Conservation (phyloP, 2,797 vertebrate species). For the Falco biarmicus region DNA sequence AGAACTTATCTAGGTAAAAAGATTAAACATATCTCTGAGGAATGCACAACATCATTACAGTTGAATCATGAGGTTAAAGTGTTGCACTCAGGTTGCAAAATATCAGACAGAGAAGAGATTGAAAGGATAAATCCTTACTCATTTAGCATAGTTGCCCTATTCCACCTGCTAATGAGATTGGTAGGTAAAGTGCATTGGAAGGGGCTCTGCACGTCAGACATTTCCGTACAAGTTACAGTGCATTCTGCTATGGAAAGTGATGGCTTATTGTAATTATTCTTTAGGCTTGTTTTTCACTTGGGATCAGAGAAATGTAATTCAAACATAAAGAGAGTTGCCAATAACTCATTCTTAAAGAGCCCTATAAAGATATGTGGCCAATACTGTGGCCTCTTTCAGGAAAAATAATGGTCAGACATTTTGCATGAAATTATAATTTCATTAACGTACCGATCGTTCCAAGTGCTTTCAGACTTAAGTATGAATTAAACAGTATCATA, state of each 20-base stretch:
- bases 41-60: constrained; percentile 51
- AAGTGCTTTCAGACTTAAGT: constrained; percentile 63
- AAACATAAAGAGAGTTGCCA: constrained; percentile 31
- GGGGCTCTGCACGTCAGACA: background rate
- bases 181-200: constrained; percentile 11
- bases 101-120: constrained; percentile 29
- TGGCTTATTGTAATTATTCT: constrained; percentile 53
- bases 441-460: constrained; percentile 53
- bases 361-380: constrained; percentile 39
- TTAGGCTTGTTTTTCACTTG: constrained; percentile 59
- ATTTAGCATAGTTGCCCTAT: constrained; percentile 51
- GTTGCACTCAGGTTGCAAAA: constrained; percentile 31
- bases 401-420: constrained; percentile 55
- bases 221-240: constrained; percentile 13
- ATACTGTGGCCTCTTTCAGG: constrained; percentile 35
- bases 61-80: constrained; percentile 66
- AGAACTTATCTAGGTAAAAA: constrained; percentile 51
- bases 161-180: constrained; percentile 55
- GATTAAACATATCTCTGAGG: constrained; percentile 59
- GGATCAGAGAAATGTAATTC: constrained; percentile 49
- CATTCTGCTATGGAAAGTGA: constrained; percentile 47
- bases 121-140: constrained; percentile 39
- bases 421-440: constrained; percentile 65
- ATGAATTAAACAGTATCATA: constrained; percentile 61
- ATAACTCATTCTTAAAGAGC: constrained; percentile 60